These are phyloP conservation scores for Gerosis bhagava DNA, from an alignment of 2,888 invertebrate genomes.

Conservation along the genomic window DNA sequence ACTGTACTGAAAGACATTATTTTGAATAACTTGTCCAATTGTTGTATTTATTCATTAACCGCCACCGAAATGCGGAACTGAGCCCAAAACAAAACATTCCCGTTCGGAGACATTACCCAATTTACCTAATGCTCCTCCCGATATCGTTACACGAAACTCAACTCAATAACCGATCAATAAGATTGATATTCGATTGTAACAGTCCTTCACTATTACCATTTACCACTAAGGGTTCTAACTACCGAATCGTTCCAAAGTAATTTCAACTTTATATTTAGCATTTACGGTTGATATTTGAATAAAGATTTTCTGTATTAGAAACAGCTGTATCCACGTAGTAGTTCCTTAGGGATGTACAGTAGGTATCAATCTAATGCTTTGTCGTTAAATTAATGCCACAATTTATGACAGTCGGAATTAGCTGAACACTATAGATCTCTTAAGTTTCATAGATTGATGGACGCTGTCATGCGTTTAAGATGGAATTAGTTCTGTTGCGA, in stretches of 20 bases:
- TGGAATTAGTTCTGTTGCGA: constrained; percentile 6
- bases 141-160: constrained; percentile 36
- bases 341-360: constrained; percentile 77
- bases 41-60: constrained; percentile 19
- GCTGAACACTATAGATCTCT: constrained; percentile 46
- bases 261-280: constrained; percentile 32
- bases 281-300: constrained; percentile 17
- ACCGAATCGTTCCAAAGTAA: constrained; percentile 28
- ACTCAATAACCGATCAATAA: constrained; percentile 52
- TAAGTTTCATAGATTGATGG: constrained; percentile 49
- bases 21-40: no score
- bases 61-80: constrained; percentile 3
- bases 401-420: constrained; percentile 78
- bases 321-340: constrained; percentile 60
- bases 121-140: constrained; percentile 64
- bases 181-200: constrained; percentile 55
- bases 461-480: constrained; percentile 4
- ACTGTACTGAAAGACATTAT: no score
- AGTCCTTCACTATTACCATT: constrained; percentile 3
- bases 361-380: constrained; percentile 68
- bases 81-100: constrained; percentile 60
- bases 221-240: constrained; percentile 27
- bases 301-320: constrained; percentile 3
- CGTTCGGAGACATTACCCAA: constrained; percentile 72
- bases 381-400: constrained; percentile 80